Evolutionary conservation across 2,888 invertebrate genomes (phyloP).

Genomic region (Chalcis sispes): DNA sequence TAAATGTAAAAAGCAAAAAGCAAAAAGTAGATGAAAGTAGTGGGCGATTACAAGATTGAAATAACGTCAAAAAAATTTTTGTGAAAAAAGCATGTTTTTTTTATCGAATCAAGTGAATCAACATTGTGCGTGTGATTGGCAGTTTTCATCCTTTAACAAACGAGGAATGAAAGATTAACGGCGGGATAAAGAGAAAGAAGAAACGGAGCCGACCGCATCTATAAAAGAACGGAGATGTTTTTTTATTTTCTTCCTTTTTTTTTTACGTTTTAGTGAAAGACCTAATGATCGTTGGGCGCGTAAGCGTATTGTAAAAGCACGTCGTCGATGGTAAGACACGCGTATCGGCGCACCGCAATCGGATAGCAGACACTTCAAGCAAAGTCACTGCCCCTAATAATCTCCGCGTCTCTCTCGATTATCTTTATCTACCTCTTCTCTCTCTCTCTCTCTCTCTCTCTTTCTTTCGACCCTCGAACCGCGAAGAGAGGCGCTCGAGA

Average conservation of each 20-base stretch:
- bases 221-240: slow-evolving; percentile 24
- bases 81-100: slow-evolving; percentile 10
- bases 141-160: slow-evolving; percentile 43
- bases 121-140: slow-evolving; percentile 52
- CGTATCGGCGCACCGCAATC: slow-evolving; percentile 27
- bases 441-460: slow-evolving; percentile 23
- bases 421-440: too few species aligned
- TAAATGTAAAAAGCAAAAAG: neutral
- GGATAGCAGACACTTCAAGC: slow-evolving; percentile 52
- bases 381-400: slow-evolving; percentile 73
- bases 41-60: too few species aligned
- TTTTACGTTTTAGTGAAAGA: slow-evolving; percentile 22
- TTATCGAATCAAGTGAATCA: slow-evolving; percentile 38
- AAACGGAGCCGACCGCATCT: slow-evolving; percentile 45
- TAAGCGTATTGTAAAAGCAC: slow-evolving; percentile 33
- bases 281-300: slow-evolving; percentile 48
- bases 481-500: slow-evolving; percentile 32
- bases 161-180: slow-evolving; percentile 31
- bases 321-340: slow-evolving; percentile 14
- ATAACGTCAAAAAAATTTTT: slow-evolving; percentile 2
- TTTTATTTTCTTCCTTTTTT: neutral
- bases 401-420: slow-evolving; percentile 49
- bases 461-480: slow-evolving; percentile 27
- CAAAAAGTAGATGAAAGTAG: neutral
- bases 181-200: slow-evolving; percentile 31